A percentile compares a stretch with the other conserved stretches of the same genome.
phyloP scores from a whole-genome alignment of 1,140 invertebrate genomes.

The Tetramorium simillimum region DNA sequence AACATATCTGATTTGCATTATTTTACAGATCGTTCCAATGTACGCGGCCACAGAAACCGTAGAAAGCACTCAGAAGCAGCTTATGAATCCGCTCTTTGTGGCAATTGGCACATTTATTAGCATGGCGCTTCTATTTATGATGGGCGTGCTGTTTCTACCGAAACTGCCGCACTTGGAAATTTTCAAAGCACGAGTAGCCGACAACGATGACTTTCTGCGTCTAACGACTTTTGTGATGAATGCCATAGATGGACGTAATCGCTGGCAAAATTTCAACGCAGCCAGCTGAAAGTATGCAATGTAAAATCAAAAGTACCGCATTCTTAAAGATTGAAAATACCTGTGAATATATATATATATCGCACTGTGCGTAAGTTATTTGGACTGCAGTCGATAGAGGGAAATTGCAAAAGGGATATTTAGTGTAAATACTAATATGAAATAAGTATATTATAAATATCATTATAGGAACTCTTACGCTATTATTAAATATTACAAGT shows the following conservation, averaged over 20 bases:
- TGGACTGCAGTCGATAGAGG: neutral
- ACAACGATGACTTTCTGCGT: slow-evolving; percentile 73
- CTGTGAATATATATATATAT: neutral
- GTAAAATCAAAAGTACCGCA: neutral
- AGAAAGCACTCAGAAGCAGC: slow-evolving; percentile 71
- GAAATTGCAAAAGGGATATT: neutral
- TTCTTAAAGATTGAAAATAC: slow-evolving; percentile 14
- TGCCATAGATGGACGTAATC: slow-evolving; percentile 70
- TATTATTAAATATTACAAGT: neutral
- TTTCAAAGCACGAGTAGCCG: slow-evolving; percentile 63
- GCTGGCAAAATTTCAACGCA: slow-evolving; percentile 45
- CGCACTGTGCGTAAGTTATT: neutral
- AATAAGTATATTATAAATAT: slow-evolving; percentile 17
- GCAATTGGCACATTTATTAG: slow-evolving; percentile 77
- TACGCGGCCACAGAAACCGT: slow-evolving; percentile 51
- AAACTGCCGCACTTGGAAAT: slow-evolving; percentile 67
- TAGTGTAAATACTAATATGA: slow-evolving; percentile 24
- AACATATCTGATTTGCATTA: neutral
- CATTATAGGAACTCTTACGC: neutral
- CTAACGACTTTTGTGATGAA: slow-evolving; percentile 72
- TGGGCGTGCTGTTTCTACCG: slow-evolving; percentile 74
- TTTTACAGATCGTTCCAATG: slow-evolving; percentile 58
- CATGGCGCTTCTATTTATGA: slow-evolving; percentile 77
- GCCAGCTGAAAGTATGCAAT: neutral
- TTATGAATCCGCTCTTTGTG: slow-evolving; percentile 75